Evolutionary conservation across 2,888 invertebrate species (phyloP).

Genomic region (Carpatolechia fugitivella): DNA sequence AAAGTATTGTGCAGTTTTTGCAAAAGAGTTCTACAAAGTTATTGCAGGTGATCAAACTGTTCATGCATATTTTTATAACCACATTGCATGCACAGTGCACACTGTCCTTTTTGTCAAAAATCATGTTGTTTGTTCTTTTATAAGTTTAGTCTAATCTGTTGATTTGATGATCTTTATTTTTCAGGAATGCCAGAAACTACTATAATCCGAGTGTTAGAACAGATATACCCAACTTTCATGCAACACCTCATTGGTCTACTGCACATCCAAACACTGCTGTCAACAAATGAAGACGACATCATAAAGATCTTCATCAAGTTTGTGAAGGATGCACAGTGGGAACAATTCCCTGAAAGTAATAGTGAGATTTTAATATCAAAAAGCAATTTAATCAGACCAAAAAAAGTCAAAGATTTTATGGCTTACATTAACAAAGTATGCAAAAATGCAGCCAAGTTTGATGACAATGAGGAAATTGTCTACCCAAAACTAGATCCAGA

Average conservation of each 20-base stretch:
- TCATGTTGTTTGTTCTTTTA: background rate
- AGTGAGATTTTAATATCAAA: conserved; percentile 31
- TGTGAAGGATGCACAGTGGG: conserved; percentile 44
- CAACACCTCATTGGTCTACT: conserved; percentile 46
- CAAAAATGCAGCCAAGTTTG: conserved; percentile 14
- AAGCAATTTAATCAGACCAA: conserved; percentile 32
- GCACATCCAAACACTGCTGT: conserved; percentile 42
- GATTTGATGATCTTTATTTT: conserved; percentile 27
- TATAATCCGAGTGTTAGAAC: conserved; percentile 49
- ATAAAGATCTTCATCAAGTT: conserved; percentile 46
- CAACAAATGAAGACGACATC: conserved; percentile 42
- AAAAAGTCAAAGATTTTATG: conserved; percentile 37
- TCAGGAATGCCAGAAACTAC: conserved; percentile 54
- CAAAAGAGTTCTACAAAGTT: conserved; percentile 55
- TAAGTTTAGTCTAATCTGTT: too few relatives aligned
- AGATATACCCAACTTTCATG: conserved; percentile 60
- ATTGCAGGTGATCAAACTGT: conserved; percentile 43
- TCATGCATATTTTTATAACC: too few relatives aligned
- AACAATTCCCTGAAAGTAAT: conserved; percentile 31
- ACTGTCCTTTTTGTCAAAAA: too few relatives aligned
- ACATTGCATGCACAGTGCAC: too few relatives aligned
- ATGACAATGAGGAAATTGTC: conserved; percentile 16
- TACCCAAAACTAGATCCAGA: conserved; percentile 40
- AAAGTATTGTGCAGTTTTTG: conserved; percentile 50
- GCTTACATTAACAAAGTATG: conserved; percentile 41